A percentile compares a stretch with the other conserved stretches of the same genome.
Conservation (phyloP, 2,113 vertebrate genomes). For the Nicator chloris region DNA sequence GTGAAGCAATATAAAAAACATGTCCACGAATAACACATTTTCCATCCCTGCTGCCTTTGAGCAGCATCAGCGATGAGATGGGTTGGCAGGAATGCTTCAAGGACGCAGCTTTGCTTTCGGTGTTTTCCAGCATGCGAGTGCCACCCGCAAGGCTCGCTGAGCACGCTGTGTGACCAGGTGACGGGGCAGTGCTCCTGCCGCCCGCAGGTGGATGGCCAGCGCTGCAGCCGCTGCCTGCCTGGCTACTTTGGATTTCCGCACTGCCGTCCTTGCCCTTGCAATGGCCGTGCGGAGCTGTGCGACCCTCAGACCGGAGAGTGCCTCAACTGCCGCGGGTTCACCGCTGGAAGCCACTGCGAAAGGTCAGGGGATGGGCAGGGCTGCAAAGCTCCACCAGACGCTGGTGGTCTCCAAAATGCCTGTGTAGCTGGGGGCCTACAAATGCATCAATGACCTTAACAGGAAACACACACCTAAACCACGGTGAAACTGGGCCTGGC, state of each 20-base stretch:
- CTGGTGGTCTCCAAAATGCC: neutral
- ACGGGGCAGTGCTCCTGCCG: constrained; percentile 83
- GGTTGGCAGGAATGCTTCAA: neutral
- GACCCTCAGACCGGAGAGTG: constrained; percentile 74
- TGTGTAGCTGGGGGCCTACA: neutral
- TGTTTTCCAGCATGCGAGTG: constrained; percentile 79
- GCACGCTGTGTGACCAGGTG: constrained; percentile 76
- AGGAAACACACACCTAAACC: neutral
- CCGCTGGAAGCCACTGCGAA: constrained; percentile 77
- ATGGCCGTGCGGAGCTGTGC: constrained; percentile 76
- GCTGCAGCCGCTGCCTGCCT: constrained; percentile 73
- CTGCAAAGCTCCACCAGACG: neutral
- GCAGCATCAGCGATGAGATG: accelerated
- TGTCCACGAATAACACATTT: neutral
- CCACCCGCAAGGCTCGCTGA: constrained; percentile 75
- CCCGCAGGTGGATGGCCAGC: constrained; percentile 61
- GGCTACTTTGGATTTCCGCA: constrained; percentile 83
- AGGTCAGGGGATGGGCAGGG: constrained; percentile 39
- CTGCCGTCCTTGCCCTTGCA: constrained; percentile 79
- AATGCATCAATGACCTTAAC: neutral
- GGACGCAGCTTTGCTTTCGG: neutral
- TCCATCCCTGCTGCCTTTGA: neutral
- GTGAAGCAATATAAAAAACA: neutral
- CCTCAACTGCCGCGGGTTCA: constrained; percentile 69
- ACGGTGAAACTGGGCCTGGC: neutral